Conservation (phyloP, 1,140 invertebrate species). For the Brachystomella parvula region DNA sequence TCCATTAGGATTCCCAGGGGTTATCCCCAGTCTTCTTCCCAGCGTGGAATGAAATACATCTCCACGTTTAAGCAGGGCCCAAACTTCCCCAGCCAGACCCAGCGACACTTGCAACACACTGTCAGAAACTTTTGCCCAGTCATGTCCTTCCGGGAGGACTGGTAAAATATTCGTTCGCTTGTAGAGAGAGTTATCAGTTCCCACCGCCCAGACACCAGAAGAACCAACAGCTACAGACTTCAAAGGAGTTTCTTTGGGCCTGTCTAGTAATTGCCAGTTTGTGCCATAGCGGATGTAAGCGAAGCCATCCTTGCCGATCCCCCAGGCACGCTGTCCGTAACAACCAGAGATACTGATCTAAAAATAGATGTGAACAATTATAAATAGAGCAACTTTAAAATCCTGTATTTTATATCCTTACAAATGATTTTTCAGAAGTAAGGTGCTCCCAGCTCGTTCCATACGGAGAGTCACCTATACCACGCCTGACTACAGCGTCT, state of each 20-base stretch:
- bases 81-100: conserved; percentile 22
- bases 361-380: conserved; percentile 4
- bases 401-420: conserved; percentile 41
- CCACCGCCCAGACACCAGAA: conserved; percentile 29
- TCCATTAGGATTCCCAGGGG: conserved; percentile 20
- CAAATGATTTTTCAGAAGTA: conserved; percentile 64
- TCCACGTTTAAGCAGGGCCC: conserved; percentile 26
- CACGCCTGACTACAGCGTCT: conserved; percentile 68
- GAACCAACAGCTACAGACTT: conserved; percentile 38
- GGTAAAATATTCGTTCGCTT: conserved; percentile 43
- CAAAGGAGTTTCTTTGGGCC: conserved; percentile 37
- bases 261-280: conserved; percentile 40
- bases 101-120: conserved; percentile 28
- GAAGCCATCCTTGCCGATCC: conserved; percentile 72
- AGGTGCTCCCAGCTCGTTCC: conserved; percentile 71
- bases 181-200: conserved; percentile 40
- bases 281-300: conserved; percentile 51
- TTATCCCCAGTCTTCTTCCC: conserved; percentile 26
- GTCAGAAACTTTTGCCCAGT: conserved; percentile 39
- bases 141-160: conserved; percentile 43
- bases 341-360: conserved; percentile 47
- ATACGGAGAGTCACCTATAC: conserved; percentile 57
- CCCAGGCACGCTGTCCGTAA: conserved; percentile 67
- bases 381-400: background rate
- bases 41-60: conserved; percentile 25